Base-by-base conservation (phyloP, 2,888 invertebrate species). In the Candidula unifasciata region DNA sequence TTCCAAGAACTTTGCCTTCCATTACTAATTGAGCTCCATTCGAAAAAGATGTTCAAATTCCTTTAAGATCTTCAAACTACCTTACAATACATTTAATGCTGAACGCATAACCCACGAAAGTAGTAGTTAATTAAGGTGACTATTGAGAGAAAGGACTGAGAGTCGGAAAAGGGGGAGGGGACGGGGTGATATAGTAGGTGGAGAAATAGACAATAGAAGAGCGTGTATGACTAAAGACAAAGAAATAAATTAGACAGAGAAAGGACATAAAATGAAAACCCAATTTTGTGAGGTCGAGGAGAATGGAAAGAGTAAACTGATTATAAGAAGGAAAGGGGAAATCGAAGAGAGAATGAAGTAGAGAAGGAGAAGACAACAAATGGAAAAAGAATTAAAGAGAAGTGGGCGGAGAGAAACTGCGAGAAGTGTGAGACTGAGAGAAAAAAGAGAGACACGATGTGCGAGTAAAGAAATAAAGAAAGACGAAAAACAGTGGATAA, bases 211-310 rank as follows among this genome's bases (percentile, higher is more conserved):
- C 8, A 24, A 18, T 60, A n/a, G 60, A 18, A 24, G 60, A 54
- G 57, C 18, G 57, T 10, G 57, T 18, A 27, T 21, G 6, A 18
- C 52, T 52, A 13, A n/a, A 8, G 52, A 8, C 30, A 37, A 37
- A 37, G 8, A 44, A 13, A 74, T 37, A 74, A 33, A 13, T n/a
- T 30, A 33, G 64, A 57, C 44, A 33, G 44, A 54, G 80, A 68
- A 68, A 80, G 80, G 66, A 68, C n/a, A 68, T 37, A 68, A 68
- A 30, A 68, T 13, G 30, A 24, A 24, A 74, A 37, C 33, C 52
- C 64, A 66, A 80, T 35, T 57, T 64, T 66, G 24, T 66, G 80
- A 80, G 80, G 35, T 64, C 64, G 80, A 57, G 60, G 57, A 33
- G 30, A 30, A 30, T 21, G 33, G 30, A 60, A 27, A 30, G 52